A percentile compares a stretch with the other conserved stretches of the same genome.
Conservation (phyloP, 2,797 vertebrate species). For the Prionace glauca region DNA sequence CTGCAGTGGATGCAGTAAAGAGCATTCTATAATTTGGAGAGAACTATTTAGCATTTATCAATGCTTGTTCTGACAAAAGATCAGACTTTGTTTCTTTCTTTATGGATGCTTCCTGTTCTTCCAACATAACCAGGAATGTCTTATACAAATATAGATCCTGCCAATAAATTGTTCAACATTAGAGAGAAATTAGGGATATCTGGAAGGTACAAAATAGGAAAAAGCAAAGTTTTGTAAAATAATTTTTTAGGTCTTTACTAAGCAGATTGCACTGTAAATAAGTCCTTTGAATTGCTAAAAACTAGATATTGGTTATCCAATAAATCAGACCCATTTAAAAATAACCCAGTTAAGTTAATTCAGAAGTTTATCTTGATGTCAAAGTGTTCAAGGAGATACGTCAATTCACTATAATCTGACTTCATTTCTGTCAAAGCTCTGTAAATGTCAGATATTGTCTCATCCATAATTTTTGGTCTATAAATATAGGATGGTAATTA, state of each 20-base stretch:
- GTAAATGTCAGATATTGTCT: slow-evolving; percentile 54
- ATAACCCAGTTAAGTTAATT: not conserved
- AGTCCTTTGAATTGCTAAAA: not conserved
- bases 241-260: not conserved
- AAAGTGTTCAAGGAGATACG: not conserved
- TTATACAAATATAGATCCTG: not conserved
- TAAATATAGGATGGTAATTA: not conserved
- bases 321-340: not conserved
- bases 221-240: not conserved
- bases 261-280: not conserved
- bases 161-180: not conserved
- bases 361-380: not conserved
- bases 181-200: not conserved
- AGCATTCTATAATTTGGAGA: not conserved
- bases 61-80: not conserved
- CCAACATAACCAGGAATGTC: not conserved
- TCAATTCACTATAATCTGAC: not conserved
- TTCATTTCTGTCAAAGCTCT: slow-evolving; percentile 46
- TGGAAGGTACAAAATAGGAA: no score
- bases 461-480: slow-evolving; percentile 50
- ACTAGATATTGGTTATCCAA: not conserved
- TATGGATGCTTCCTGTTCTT: not conserved
- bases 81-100: not conserved
- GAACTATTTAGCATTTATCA: not conserved
- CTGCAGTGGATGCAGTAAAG: not conserved